A percentile compares a stretch with the other conserved stretches of the same genome.
Evolutionary conservation across 2,888 invertebrate genomes (phyloP).

Genomic region (Dasypolia templi): DNA sequence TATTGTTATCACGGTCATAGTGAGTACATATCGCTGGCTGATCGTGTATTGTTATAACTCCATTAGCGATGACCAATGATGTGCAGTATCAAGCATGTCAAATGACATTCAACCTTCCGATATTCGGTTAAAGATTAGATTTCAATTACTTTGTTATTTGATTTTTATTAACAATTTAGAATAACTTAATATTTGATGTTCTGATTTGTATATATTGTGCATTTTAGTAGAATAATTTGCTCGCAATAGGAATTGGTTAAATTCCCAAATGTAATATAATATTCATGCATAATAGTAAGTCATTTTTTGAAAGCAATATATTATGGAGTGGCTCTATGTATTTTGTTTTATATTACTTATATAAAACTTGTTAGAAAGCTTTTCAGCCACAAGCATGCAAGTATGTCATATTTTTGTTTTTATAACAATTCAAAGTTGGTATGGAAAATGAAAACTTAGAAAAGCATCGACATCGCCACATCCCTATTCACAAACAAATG

Average conservation of each 20-base stretch:
- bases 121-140: neutral
- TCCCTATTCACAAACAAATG: conserved; percentile 18
- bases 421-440: neutral
- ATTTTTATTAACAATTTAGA: neutral
- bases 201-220: neutral
- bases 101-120: conserved; percentile 12
- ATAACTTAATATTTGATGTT: conserved; percentile 8
- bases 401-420: neutral
- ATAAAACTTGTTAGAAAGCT: neutral
- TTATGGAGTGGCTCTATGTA: neutral
- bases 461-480: conserved; percentile 28
- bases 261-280: conserved; percentile 24
- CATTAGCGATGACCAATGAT: conserved; percentile 14
- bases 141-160: no score
- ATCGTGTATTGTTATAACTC: conserved; percentile 24
- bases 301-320: conserved; percentile 1
- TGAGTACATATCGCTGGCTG: conserved; percentile 2
- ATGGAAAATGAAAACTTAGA: neutral
- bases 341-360: neutral
- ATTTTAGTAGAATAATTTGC: conserved; percentile 13
- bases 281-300: conserved; percentile 18
- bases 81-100: neutral
- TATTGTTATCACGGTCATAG: conserved; percentile 20
- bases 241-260: conserved; percentile 4
- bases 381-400: neutral